A percentile compares a stretch with the other conserved stretches of the same genome.
Conservation (phyloP, 2,888 invertebrate genomes). For the Polymixis flavicincta region DNA sequence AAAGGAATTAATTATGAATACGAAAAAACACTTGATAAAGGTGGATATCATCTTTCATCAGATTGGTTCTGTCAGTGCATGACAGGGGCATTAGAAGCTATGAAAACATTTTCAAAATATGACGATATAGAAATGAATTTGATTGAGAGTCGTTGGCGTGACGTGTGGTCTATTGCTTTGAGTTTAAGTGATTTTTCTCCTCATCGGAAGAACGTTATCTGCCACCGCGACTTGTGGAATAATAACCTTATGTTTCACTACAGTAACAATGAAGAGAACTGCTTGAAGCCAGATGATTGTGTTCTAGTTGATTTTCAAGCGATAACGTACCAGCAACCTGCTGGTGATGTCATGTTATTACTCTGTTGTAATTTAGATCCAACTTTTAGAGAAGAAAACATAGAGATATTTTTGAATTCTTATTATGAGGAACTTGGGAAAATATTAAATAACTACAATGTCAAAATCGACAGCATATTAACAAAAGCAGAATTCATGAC, state of each 20-base stretch:
- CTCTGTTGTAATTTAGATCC: conserved; percentile 89
- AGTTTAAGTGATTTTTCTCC: conserved; percentile 76
- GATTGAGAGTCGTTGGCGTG: conserved; percentile 77
- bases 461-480: conserved; percentile 83
- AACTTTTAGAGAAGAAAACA: conserved; percentile 85
- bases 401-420: conserved; percentile 86
- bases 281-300: too few species aligned
- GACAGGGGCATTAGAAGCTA: conserved; percentile 78
- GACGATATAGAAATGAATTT: conserved; percentile 63
- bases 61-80: conserved; percentile 83
- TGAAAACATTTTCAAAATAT: conserved; percentile 80
- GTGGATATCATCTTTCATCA: conserved; percentile 75
- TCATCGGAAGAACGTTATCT: conserved; percentile 87
- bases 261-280: conserved; percentile 50
- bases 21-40: conserved; percentile 68
- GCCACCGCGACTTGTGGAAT: conserved; percentile 92
- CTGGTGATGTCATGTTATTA: conserved; percentile 91
- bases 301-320: too few species aligned
- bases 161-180: conserved; percentile 78
- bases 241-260: conserved; percentile 92
- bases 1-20: conserved; percentile 77
- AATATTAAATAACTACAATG: conserved; percentile 79
- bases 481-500: conserved; percentile 82
- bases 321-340: conserved; percentile 84
- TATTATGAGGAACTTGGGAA: conserved; percentile 89